These are phyloP conservation scores for Zapornia atra DNA, from an alignment of 2,113 vertebrate genomes.

Conservation along the genomic window DNA sequence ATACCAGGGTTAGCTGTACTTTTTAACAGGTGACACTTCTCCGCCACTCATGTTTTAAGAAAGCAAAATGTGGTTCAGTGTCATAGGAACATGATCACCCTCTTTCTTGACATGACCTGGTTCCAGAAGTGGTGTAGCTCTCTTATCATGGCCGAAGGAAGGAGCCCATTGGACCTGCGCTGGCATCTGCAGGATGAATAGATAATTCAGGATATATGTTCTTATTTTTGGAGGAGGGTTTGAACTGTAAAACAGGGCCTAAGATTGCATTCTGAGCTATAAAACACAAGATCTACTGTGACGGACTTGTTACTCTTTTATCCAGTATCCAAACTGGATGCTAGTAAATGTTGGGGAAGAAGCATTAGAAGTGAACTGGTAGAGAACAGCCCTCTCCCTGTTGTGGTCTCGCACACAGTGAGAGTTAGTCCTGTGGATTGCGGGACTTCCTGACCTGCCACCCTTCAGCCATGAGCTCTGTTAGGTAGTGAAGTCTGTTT, in stretches of 20 bases:
- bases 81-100: fast-evolving
- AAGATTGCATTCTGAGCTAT: neutral
- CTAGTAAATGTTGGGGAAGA: neutral
- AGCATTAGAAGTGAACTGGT: neutral
- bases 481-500: neutral
- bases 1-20: neutral
- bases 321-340: neutral
- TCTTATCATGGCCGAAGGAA: neutral
- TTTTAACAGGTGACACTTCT: neutral
- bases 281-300: neutral
- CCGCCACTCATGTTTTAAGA: neutral
- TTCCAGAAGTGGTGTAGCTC: neutral
- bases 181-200: neutral
- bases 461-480: neutral
- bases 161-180: neutral
- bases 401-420: neutral
- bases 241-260: neutral
- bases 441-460: neutral
- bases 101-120: neutral
- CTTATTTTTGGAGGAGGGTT: neutral
- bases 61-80: neutral
- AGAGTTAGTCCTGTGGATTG: neutral
- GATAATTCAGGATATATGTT: neutral
- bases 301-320: neutral
- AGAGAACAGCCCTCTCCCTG: neutral